Percentiles rank a stretch among this genome's conserved stretches.
phyloP scores from a whole-genome alignment of 2,888 invertebrate species.

The Agrilus mali region DNA sequence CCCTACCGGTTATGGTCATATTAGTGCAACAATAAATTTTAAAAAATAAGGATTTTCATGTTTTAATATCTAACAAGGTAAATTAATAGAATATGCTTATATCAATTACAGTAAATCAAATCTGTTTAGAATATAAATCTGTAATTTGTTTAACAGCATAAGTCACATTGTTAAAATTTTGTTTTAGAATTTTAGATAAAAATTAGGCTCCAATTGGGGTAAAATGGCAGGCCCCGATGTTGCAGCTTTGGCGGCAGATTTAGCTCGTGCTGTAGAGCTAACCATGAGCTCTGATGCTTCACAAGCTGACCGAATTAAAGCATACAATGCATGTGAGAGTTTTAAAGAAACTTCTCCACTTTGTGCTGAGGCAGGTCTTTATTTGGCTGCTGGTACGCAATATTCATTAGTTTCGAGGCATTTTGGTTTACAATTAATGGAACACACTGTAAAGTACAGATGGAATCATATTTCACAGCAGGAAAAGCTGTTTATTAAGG shows the following conservation, averaged over 20 bases:
- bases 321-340: slow-evolving; percentile 73
- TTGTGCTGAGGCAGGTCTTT: slow-evolving; percentile 78
- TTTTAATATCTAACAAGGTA: too few species aligned
- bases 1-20: too few species aligned
- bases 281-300: slow-evolving; percentile 69
- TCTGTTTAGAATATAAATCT: too few species aligned
- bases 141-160: too few species aligned
- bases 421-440: slow-evolving; percentile 86
- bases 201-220: slow-evolving; percentile 1
- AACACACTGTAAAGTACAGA: slow-evolving; percentile 83
- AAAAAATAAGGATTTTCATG: too few species aligned
- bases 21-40: too few species aligned
- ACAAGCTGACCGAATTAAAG: slow-evolving; percentile 64
- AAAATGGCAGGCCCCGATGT: slow-evolving; percentile 46
- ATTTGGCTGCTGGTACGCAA: slow-evolving; percentile 60
- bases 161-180: too few species aligned
- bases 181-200: too few species aligned
- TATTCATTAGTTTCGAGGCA: slow-evolving; percentile 72
- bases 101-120: too few species aligned
- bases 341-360: slow-evolving; percentile 79
- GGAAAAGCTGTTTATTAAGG: slow-evolving; percentile 82
- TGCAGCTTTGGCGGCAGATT: slow-evolving; percentile 58
- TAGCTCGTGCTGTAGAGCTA: slow-evolving; percentile 69
- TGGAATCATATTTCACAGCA: slow-evolving; percentile 83
- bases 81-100: too few species aligned